Evolutionary conservation across 30 jellyfish, hydroid and myxozoan species (phyloP).

Genomic region (Cassiopea xamachana): DNA sequence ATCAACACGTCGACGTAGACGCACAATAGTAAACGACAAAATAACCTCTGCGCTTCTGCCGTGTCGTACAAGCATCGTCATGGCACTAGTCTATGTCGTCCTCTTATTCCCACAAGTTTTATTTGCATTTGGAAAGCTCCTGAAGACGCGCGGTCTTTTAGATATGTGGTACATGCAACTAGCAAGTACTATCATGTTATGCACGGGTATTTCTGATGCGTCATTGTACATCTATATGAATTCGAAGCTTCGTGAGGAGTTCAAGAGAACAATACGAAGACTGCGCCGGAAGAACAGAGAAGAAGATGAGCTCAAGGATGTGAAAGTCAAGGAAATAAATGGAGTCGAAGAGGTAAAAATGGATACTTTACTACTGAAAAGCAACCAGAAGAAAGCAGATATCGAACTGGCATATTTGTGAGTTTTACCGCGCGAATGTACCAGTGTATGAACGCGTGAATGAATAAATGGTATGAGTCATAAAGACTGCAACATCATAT

Average conservation of each 20-base stretch:
- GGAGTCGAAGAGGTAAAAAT: constrained; percentile 2
- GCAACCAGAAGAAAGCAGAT: constrained; percentile 24
- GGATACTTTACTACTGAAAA: constrained; percentile 18
- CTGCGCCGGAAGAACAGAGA: constrained; percentile 11
- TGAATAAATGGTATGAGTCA: background rate
- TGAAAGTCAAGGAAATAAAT: background rate
- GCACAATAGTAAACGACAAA: constrained; percentile 5
- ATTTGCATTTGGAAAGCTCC: constrained; percentile 75
- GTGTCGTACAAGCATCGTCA: constrained; percentile 55
- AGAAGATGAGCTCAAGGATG: constrained; percentile 6
- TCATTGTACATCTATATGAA: constrained; percentile 63
- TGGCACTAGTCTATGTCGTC: constrained; percentile 41
- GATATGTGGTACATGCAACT: constrained; percentile 86
- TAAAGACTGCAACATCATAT: too few species aligned
- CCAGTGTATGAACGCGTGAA: background rate
- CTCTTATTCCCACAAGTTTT: constrained; percentile 73
- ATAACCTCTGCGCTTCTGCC: constrained; percentile 10
- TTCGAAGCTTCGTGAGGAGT: constrained; percentile 33
- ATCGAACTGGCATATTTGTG: constrained; percentile 20
- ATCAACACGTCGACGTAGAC: constrained; percentile 46
- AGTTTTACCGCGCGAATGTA: background rate
- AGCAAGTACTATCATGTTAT: constrained; percentile 70
- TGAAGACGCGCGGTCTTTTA: constrained; percentile 67
- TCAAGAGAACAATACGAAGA: constrained; percentile 14
- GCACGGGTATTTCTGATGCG: constrained; percentile 72